phyloP scores from a whole-genome alignment of 2,888 invertebrate species.

The Buathra laborator region DNA sequence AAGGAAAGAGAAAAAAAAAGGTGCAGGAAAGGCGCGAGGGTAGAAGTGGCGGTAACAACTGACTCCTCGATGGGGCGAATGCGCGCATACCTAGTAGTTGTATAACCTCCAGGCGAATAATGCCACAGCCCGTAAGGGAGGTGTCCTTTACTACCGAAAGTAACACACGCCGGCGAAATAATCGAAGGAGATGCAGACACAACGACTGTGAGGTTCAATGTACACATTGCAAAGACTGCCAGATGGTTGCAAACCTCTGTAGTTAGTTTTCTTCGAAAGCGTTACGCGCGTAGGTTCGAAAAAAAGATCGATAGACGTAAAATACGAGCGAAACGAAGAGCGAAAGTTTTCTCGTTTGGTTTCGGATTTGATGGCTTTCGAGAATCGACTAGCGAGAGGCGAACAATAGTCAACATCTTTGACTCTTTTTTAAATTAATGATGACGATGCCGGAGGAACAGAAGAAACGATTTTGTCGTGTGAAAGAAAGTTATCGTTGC shows the following conservation, averaged over 20 bases:
- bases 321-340: background rate
- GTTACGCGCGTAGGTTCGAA: background rate
- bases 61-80: slow-evolving; percentile 58
- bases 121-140: slow-evolving; percentile 8
- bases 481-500: too few relatives aligned
- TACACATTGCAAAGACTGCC: background rate
- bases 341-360: too few relatives aligned
- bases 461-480: too few relatives aligned
- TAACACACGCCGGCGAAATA: background rate
- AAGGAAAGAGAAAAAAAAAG: slow-evolving; percentile 58
- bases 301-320: background rate
- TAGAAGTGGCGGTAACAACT: slow-evolving; percentile 64
- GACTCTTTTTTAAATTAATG: too few relatives aligned
- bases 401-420: too few relatives aligned
- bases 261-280: background rate
- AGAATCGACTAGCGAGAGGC: background rate
- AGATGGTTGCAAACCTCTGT: background rate
- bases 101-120: slow-evolving; percentile 51
- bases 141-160: slow-evolving; percentile 3
- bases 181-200: background rate
- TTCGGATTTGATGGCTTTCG: background rate
- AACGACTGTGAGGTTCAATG: background rate
- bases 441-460: too few relatives aligned
- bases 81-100: slow-evolving; percentile 18
- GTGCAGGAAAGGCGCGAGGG: slow-evolving; percentile 63